Base-by-base conservation (phyloP, 1,140 invertebrate genomes). In the Heliconius himera region DNA sequence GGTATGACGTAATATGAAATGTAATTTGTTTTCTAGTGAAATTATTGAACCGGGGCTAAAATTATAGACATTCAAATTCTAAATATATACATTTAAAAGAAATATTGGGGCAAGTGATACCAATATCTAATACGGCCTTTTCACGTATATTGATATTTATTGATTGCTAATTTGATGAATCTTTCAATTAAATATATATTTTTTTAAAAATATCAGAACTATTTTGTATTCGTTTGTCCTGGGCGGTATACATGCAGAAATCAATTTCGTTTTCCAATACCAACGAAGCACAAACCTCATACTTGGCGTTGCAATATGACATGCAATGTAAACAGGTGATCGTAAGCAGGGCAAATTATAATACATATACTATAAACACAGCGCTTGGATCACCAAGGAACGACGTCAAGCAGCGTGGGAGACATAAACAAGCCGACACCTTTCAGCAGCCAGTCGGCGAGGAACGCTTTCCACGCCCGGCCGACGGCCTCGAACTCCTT, bases 401-500 rank as follows among this genome's bases (percentile, higher is more conserved):
- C 60, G 88, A 88, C 86, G 85, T 82, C 81, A 84, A 83, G 78
- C 81, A 86, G 87, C 87, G 88, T 87, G 79, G 79, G 79, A 74
- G 79, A 74, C 74, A 70, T 77, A 81, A 81, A 81, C 89, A 91
- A 90, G 81, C 87, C 85, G 87, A 78, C 95, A 97, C 97, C 97
- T 97, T 96, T 95, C 85, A 96, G 95, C 26, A 97, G 95, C 83
- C 96, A 94, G 89, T 97, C 96, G 78, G 96, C 96, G 79, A 97
- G 95, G 91, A 96, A 96, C 85, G 96, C 95, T 90, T 97, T 97
- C 95, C 97, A 96, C 38, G 95, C 95, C 73, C 96, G 96, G 82
- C 97, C 96, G 85, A 97, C 96, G 60, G 96, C 95, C 83, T 97
- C 97, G 92, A 98, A 98, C 91, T 98, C 97, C 94, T 97, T 97